phyloP scores from a whole-genome alignment of 1,140 invertebrate genomes.

The Drosophila mayri region DNA sequence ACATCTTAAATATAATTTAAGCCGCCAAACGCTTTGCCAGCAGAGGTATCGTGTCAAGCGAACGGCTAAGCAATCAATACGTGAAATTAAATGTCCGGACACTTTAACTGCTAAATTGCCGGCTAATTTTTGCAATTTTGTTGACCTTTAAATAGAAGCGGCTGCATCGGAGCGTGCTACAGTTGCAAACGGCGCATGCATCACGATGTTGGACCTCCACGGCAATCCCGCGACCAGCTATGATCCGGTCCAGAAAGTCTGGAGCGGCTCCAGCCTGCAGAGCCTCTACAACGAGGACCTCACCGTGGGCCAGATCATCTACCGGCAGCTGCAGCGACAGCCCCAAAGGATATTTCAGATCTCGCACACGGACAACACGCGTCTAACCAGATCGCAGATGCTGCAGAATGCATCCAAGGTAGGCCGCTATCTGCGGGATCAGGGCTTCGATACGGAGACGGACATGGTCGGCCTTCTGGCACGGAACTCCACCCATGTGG shows the following conservation, averaged over 20 bases:
- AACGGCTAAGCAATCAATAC: constrained; percentile 33
- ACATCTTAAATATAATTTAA: constrained; percentile 11
- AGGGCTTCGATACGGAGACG: constrained; percentile 50
- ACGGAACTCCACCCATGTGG: constrained; percentile 66
- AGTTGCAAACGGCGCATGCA: constrained; percentile 47
- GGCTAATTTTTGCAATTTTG: constrained; percentile 45
- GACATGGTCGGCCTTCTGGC: constrained; percentile 72
- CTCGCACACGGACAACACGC: constrained; percentile 71
- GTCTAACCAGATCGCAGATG: constrained; percentile 65
- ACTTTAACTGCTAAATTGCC: constrained; percentile 56
- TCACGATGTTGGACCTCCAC: constrained; percentile 56
- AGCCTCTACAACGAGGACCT: constrained; percentile 65
- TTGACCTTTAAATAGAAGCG: constrained; percentile 62
- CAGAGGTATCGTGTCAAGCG: constrained; percentile 33
- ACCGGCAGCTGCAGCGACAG: constrained; percentile 55
- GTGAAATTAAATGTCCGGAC: constrained; percentile 47
- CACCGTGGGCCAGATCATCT: constrained; percentile 68
- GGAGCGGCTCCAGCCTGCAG: constrained; percentile 54
- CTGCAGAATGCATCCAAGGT: constrained; percentile 59
- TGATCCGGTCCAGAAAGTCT: constrained; percentile 43
- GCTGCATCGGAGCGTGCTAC: constrained; percentile 16
- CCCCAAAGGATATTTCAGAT: constrained; percentile 70
- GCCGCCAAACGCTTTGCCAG: constrained; percentile 17
- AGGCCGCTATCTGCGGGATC: constrained; percentile 47
- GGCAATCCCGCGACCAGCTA: constrained; percentile 52